Evolutionary conservation across 2,113 vertebrate genomes (phyloP), one percentile per base, ranked within the genome.

Genomic region (Hypocryptadius cinnamomeus): DNA sequence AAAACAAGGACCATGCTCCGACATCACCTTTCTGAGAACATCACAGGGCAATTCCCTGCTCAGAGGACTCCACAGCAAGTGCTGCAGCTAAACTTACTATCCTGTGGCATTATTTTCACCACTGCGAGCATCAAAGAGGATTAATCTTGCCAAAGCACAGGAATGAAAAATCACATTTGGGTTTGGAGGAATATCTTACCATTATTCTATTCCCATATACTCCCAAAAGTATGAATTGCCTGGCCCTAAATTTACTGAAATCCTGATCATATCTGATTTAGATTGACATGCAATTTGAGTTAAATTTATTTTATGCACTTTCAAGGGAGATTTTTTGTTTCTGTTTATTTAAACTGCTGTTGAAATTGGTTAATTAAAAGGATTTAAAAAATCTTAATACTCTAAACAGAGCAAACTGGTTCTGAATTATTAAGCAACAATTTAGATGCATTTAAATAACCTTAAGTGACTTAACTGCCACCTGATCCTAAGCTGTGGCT

Each of bases 341-440:
- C 91, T 97, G 85, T 96, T 94, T 97, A 94, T 97, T 97, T 97
- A 97, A 97, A 97, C 93, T 97, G 97, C 94, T 96, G 92, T 76
- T 97, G 96, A 96, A 98, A 98, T 95, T 97, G 94, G 85, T 96
- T 98, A 98, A 98, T 98, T 98, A 98, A 94, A 97, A 96, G 97
- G 98, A 95, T 97, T 98, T 97, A 92, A 96, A 97, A 97, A 97
- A 97, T 96, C 97, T 96, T 97, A 98, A 97, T 97, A 97, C 94
- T 97, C 96, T 97, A 97, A 98, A 98, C 95, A 97, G 94, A 98
- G 95, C 97, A 97, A 98, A 98, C 98, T 95, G 96, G 97, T 97
- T 98, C 96, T 97, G 97, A 98, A 98, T 97, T 98, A 98, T 98
- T 98, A 98, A 98, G 97, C 97, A 98, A 98, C 97, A 97, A 97